Base-by-base conservation (phyloP, 2,888 invertebrate species). In the Nowickia ferox region DNA sequence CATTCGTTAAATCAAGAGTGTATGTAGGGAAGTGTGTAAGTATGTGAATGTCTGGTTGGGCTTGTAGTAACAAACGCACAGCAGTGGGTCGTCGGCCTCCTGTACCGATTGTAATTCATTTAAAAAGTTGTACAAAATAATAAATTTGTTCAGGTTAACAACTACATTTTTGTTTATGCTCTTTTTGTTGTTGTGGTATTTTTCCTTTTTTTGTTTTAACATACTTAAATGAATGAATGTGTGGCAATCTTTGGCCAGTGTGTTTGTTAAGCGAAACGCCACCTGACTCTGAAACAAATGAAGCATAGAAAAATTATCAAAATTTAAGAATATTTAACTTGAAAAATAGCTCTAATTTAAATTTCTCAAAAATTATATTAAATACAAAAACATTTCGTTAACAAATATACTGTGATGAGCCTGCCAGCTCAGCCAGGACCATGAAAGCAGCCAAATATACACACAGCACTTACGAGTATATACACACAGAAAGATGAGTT, bases 71-170 rank as follows among this genome's bases (percentile, higher is more conserved):
- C 68, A 81, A 83, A 80, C 76, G 83, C 86, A 83, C 86, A 86
- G 86, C 86, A 68, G 86, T 86, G 61, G 83, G 83, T 80, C 83
- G 76, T 76, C 83, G 86, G 79, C 68, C 83, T 86, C 76, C 83
- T 86, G 79, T 79, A 83, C 75, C 78, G 83, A 72, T 66, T 79
- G 86, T 83, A 86, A 83, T 86, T 86, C 86, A 86, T 86, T 86
- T 80, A 57, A 68, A 84, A 87, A 88, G 85, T 88, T 90, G 88
- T 87, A 88, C 89, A 90, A 90, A 90, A 89, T 89, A 91, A 91
- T 91, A 90, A 89, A 91, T 91, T 91, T 90, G 90, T 91, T 91
- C 88, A 89, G 90, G 91, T 91, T 91, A 91, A 90, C 90, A 91
- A 90, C 90, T 90, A 88, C 89, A 91, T 91, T 90, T 90, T 89